Conservation (phyloP, 1,140 invertebrate species). For the Hetaerina americana region DNA sequence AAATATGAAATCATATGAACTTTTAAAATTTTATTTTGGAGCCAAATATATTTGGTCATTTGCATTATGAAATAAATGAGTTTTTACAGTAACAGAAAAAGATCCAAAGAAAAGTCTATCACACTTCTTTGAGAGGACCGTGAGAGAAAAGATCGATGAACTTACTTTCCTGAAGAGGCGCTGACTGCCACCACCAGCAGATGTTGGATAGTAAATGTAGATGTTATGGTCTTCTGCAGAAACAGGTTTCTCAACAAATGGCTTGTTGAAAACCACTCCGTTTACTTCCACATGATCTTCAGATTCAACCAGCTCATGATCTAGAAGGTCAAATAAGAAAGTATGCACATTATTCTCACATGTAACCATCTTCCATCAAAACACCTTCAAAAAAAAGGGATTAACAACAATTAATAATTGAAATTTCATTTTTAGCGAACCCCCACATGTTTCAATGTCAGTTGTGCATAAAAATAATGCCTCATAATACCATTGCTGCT, state of each 20-base stretch:
- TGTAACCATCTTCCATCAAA: no score
- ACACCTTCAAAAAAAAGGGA: no score
- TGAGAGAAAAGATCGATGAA: conserved; percentile 21
- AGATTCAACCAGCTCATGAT: conserved; percentile 86
- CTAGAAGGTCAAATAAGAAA: conserved; percentile 34
- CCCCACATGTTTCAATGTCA: neutral
- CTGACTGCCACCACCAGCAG: conserved; percentile 94
- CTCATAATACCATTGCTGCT: no score
- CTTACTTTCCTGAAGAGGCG: conserved; percentile 90
- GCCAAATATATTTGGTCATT: conserved; percentile 2
- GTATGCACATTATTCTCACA: no score
- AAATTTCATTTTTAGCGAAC: neutral
- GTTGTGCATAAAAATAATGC: no score
- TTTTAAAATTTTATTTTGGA: neutral
- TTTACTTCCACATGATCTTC: conserved; percentile 99
- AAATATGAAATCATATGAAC: neutral
- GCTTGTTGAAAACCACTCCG: conserved; percentile 93
- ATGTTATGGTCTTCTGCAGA: conserved; percentile 99
- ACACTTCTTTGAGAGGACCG: no score
- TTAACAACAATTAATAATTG: neutral
- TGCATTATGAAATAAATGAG: conserved; percentile 7
- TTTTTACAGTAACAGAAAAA: conserved; percentile 12
- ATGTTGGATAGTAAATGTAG: conserved; percentile 98
- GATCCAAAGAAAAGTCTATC: conserved; percentile 14
- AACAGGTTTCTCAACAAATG: conserved; percentile 97